Percentiles rank a stretch among this genome's conserved stretches.
Evolutionary conservation across 2,888 invertebrate species (phyloP).

Genomic region (Netelia inedita): DNA sequence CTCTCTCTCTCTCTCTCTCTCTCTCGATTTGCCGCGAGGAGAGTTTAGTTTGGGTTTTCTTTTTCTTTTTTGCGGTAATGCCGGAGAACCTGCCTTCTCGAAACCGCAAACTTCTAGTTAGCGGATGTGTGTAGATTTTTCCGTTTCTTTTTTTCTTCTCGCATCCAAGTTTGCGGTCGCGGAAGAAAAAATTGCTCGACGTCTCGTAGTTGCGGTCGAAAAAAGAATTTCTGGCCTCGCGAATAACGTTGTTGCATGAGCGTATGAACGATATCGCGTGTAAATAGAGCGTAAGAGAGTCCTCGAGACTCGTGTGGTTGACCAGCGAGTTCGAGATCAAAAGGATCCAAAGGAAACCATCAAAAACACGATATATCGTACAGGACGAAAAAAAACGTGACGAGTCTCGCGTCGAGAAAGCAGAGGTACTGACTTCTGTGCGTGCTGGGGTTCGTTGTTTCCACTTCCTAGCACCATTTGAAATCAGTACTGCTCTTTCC

Average conservation of each 20-base stretch:
- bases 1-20: no score
- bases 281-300: not conserved
- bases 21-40: no score
- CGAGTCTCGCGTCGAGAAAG: conserved; percentile 75
- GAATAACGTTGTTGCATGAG: not conserved
- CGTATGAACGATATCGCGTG: not conserved
- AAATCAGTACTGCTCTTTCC: conserved; percentile 85
- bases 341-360: not conserved
- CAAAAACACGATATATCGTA: not conserved
- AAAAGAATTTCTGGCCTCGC: conserved; percentile 25
- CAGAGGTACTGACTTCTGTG: conserved; percentile 85
- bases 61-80: conserved; percentile 24
- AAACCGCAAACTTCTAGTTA: conserved; percentile 66
- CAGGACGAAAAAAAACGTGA: not conserved
- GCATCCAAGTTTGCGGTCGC: not conserved
- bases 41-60: no score
- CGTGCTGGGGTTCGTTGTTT: conserved; percentile 82
- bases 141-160: conserved; percentile 5
- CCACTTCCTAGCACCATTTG: conserved; percentile 85
- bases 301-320: not conserved
- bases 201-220: conserved; percentile 53
- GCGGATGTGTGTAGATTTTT: conserved; percentile 32
- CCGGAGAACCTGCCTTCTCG: conserved; percentile 33
- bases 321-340: not conserved
- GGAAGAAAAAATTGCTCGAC: not conserved